Conservation (phyloP, 2,888 invertebrate species). For the Thelaira solivaga region DNA sequence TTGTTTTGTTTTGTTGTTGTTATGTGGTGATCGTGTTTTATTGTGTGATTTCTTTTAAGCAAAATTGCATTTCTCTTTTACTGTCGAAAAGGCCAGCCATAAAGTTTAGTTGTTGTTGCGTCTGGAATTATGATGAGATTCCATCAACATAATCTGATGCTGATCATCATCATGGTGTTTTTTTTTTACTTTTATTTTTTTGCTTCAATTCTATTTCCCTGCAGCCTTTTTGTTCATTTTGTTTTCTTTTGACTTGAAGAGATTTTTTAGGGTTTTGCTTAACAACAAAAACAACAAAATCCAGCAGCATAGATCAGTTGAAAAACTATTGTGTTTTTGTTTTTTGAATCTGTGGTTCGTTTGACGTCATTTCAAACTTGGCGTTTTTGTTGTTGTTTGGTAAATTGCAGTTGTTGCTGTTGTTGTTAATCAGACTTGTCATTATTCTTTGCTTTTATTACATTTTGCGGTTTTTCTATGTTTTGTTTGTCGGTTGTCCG, state of each 20-base stretch:
- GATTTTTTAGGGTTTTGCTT: conserved; percentile 30
- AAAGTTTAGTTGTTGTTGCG: conserved; percentile 17
- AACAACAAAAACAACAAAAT: not conserved
- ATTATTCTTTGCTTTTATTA: conserved; percentile 20
- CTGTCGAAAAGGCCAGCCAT: not conserved
- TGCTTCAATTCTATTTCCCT: conserved; percentile 4
- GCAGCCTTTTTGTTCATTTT: not conserved
- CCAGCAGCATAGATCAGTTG: conserved; percentile 36
- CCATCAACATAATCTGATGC: conserved; percentile 33
- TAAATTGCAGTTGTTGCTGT: not conserved
- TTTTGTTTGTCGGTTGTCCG: conserved; percentile 29
- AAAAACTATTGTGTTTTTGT: conserved; percentile 48
- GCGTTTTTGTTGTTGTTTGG: conserved; percentile 20
- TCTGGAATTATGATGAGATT: conserved; percentile 53
- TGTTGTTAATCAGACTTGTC: conserved; percentile 26
- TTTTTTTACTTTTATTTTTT: not conserved
- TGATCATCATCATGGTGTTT: conserved; percentile 7
- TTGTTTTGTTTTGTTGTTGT: not conserved
- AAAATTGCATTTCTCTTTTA: conserved; percentile 41
- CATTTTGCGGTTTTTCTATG: conserved; percentile 22
- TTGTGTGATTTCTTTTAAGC: conserved; percentile 49
- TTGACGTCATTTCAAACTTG: conserved; percentile 46
- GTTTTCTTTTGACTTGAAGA: not conserved
- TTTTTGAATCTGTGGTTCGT: conserved; percentile 44
- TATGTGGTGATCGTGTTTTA: conserved; percentile 30